These are phyloP conservation scores for Drosophila putrida DNA, from an alignment of 2,888 invertebrate genomes.

Conservation along the genomic window DNA sequence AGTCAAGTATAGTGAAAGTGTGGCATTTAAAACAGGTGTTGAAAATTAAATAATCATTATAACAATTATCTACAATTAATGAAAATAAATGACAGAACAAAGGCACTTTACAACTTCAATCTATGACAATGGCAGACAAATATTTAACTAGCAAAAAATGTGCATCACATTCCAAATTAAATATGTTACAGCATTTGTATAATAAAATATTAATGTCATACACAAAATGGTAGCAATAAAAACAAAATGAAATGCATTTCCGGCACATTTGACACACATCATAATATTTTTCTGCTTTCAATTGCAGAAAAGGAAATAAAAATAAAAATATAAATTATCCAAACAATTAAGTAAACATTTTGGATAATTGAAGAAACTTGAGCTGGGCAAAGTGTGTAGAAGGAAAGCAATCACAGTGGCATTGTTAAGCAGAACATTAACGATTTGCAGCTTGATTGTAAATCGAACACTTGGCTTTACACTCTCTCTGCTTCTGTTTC, in stretches of 20 bases:
- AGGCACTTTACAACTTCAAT: neutral
- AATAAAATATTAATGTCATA: constrained; percentile 6
- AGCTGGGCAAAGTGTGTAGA: neutral
- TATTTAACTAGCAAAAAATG: neutral
- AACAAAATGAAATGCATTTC: constrained; percentile 7
- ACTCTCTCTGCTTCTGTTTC: neutral
- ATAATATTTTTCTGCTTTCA: neutral
- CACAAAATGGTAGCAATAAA: neutral
- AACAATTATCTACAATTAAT: too few species aligned
- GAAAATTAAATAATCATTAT: neutral
- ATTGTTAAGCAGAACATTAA: constrained; percentile 25
- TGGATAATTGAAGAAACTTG: constrained; percentile 13
- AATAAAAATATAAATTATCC: neutral
- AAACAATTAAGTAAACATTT: neutral
- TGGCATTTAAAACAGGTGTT: neutral
- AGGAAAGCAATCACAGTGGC: neutral
- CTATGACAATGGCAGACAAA: neutral
- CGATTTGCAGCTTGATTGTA: constrained; percentile 11
- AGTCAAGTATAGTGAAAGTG: too few species aligned
- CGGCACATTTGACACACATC: constrained; percentile 3
- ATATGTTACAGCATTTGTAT: neutral
- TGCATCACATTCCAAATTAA: neutral
- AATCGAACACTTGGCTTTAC: constrained; percentile 12
- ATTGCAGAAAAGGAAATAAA: neutral
- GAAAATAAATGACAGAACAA: neutral